These are phyloP conservation scores for Maniola jurtina DNA, from an alignment of 1,140 invertebrate genomes.

Conservation along the genomic window DNA sequence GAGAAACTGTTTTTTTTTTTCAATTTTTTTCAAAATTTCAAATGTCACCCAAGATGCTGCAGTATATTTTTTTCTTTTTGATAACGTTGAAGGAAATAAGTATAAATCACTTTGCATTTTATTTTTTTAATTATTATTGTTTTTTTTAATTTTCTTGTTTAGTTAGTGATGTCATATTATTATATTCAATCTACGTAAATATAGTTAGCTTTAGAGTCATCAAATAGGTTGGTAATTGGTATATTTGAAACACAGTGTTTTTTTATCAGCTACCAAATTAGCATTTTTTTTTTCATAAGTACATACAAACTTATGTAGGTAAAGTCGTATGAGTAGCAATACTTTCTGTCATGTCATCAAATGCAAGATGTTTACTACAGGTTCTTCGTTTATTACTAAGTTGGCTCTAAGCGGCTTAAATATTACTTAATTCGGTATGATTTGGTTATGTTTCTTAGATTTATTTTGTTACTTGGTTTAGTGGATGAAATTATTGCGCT, in stretches of 20 bases:
- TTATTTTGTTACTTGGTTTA: constrained; percentile 54
- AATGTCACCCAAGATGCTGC: too few relatives aligned
- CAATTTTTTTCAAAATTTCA: too few relatives aligned
- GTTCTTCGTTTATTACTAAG: constrained; percentile 29
- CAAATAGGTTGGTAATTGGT: too few relatives aligned
- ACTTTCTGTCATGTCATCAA: constrained; percentile 27
- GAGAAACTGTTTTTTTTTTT: too few relatives aligned
- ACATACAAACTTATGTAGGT: not conserved
- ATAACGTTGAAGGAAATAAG: too few relatives aligned
- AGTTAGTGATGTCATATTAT: not conserved
- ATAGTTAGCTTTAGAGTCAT: not conserved
- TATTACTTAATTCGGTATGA: constrained; percentile 59
- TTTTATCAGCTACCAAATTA: not conserved
- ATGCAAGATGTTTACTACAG: constrained; percentile 18
- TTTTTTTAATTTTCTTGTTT: too few relatives aligned
- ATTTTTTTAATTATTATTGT: too few relatives aligned
- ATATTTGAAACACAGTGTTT: not conserved
- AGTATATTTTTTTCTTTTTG: too few relatives aligned
- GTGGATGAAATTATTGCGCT: constrained; percentile 22
- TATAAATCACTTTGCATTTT: too few relatives aligned
- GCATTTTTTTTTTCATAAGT: not conserved
- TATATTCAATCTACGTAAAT: not conserved
- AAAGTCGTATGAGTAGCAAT: not conserved
- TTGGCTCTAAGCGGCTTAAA: constrained; percentile 57
- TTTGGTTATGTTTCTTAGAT: constrained; percentile 62